These are phyloP conservation scores for Astropecten irregularis DNA, from an alignment of 53 echinoderm and acorn worm genomes.

Conservation along the genomic window DNA sequence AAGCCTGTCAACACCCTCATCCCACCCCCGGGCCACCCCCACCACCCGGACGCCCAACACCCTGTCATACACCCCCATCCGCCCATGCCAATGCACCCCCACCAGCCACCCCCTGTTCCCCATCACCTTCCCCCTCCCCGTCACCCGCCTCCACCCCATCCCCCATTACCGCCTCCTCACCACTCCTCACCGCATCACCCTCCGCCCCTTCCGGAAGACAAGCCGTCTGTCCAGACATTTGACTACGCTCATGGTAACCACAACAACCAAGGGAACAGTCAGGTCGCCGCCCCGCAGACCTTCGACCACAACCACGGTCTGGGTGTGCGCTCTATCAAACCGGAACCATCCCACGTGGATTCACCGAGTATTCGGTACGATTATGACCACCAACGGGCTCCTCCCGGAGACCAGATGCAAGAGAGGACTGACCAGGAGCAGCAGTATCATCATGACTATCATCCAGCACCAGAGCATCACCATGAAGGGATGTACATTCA, in stretches of 20 bases:
- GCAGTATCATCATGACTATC: slow-evolving; percentile 7
- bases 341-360: slow-evolving; percentile 12
- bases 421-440: neutral
- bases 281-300: slow-evolving; percentile 25
- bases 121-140: slow-evolving; percentile 42
- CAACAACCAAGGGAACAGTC: neutral
- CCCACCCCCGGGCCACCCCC: slow-evolving; percentile 51
- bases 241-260: slow-evolving; percentile 68
- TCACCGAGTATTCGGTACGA: slow-evolving; percentile 12
- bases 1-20: slow-evolving; percentile 14
- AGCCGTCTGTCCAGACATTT: slow-evolving; percentile 60
- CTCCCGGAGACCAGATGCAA: neutral
- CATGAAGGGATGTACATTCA: slow-evolving; percentile 24
- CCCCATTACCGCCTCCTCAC: slow-evolving; percentile 14
- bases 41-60: slow-evolving; percentile 13
- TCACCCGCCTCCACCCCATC: slow-evolving; percentile 10
- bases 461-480: slow-evolving; percentile 16
- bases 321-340: neutral
- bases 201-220: slow-evolving; percentile 33
- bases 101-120: slow-evolving; percentile 2
- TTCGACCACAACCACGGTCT: slow-evolving; percentile 62
- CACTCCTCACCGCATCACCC: slow-evolving; percentile 37
- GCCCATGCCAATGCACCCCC: neutral
- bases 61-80: neutral
- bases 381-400: neutral